These are phyloP conservation scores for Myopa tessellatipennis DNA, from an alignment of 2,888 invertebrate species.

Conservation along the genomic window DNA sequence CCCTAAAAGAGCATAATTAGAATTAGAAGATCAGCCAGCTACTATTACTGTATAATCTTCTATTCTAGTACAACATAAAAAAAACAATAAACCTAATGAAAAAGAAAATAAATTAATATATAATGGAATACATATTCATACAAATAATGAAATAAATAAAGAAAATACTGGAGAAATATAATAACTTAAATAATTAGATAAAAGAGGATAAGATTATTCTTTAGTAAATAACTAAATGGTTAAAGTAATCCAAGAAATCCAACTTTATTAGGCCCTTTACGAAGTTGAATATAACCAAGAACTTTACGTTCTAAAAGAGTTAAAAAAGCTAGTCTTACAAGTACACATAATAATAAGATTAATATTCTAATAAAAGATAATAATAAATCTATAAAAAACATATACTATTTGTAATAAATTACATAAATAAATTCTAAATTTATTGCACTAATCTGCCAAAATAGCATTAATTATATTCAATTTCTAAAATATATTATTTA, in stretches of 20 bases:
- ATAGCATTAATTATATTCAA: no score
- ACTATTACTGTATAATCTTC: no score
- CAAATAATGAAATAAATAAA: conserved; percentile 72
- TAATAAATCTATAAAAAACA: no score
- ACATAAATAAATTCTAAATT: no score
- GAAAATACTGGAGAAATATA: conserved; percentile 70
- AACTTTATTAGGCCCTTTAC: conserved; percentile 80
- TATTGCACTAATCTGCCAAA: no score
- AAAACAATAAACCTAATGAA: conserved; percentile 68
- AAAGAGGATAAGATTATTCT: conserved; percentile 71
- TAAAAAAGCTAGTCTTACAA: no score
- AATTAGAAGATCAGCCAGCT: no score
- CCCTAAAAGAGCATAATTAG: no score
- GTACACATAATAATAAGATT: no score
- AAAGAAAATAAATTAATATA: conserved; percentile 71
- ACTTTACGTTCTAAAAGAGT: conserved; percentile 79
- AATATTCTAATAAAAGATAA: no score
- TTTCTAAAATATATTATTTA: no score
- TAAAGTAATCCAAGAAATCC: conserved; percentile 74
- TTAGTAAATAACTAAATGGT: conserved; percentile 79
- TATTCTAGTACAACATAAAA: conserved; percentile 75
- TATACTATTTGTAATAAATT: no score
- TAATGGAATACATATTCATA: conserved; percentile 74
- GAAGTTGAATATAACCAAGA: conserved; percentile 79
- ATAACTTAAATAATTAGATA: conserved; percentile 70